Base-by-base conservation (phyloP, 1,140 invertebrate genomes). In the Aethina tumida region DNA sequence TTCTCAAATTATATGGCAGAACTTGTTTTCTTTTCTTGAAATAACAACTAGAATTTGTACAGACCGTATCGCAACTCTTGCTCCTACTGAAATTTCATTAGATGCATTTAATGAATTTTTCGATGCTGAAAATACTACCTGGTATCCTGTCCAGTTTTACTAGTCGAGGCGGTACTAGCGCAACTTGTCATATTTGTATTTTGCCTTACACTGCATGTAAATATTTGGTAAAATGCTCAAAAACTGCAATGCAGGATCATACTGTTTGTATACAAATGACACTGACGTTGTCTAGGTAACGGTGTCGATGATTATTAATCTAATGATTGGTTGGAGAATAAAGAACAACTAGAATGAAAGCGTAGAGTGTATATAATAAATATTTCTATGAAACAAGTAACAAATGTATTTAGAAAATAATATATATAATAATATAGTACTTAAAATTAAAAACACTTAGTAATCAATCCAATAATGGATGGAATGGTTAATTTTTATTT, bases 21-120 rank as follows among this genome's bases (percentile, higher is more conserved):
- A 39, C 39, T 12, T 53, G 55, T 43, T 59, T 60, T 28, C 54
- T 47, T 43, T 42, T 49, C 39, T 54, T 55, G n/a, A 60, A 46
- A 35, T 49, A 51, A 45, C 58, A 60, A 39, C 55, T 60, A 8
- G 58, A 51, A 45, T 54, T 59, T n/a, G 56, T 58, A 46, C 57
- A 62, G 9, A 45, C 46, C 3, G 55, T 58, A 12, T 59, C 55
- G 43, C 52, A 50, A 47, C 55, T 57, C 42, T 49, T 47, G 22
- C 49, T 51, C 26, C 57, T 59, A 15, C 4, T 2, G n/a, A 31
- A 9, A 13, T 12, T 31, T 9, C 29, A 31, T 16, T 12, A 2
- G n/a, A 4, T 31, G 22, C 17, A 20, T 35, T 25, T 9, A n/a
- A 3, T 35, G 10, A n/a, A 34, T 35, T 35, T 9, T 22, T 25